Conservation (phyloP, 2,888 invertebrate species). For the Meteorus cinctellus region DNA sequence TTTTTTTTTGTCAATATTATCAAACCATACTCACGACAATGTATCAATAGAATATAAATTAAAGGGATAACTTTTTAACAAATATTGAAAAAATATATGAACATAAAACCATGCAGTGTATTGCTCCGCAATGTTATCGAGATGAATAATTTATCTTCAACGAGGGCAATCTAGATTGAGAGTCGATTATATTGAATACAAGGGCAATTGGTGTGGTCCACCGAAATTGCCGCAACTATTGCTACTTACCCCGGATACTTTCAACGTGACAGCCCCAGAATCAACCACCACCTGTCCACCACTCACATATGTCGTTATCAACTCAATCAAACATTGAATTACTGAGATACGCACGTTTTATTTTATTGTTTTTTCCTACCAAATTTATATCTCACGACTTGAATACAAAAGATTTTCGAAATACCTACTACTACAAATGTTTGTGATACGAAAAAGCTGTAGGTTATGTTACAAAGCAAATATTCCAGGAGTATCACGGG, state of each 20-base stretch:
- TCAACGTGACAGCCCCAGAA: constrained; percentile 73
- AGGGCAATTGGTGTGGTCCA: constrained; percentile 75
- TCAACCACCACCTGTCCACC: constrained; percentile 73
- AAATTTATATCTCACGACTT: background rate
- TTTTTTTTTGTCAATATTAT: constrained; percentile 10
- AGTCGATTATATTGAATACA: constrained; percentile 76
- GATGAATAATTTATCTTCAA: constrained; percentile 67
- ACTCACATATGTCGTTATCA: constrained; percentile 63
- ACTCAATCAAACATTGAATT: constrained; percentile 46
- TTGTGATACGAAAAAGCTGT: background rate
- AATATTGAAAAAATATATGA: constrained; percentile 2
- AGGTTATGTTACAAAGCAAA: background rate
- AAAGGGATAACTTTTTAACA: background rate
- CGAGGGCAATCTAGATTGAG: constrained; percentile 69
- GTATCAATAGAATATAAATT: constrained; percentile 26
- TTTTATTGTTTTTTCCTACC: background rate
- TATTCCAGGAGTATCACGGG: background rate
- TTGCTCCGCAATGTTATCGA: constrained; percentile 51
- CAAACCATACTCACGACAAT: constrained; percentile 28
- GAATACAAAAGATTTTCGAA: background rate
- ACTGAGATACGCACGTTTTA: background rate
- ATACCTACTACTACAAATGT: background rate
- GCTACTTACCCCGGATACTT: constrained; percentile 73
- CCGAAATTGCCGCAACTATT: constrained; percentile 72
- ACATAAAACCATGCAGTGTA: constrained; percentile 8